A percentile compares a stretch with the other conserved stretches of the same genome.
Evolutionary conservation across 1,140 invertebrate species (phyloP).

Genomic region (Xylocopa sonorina): DNA sequence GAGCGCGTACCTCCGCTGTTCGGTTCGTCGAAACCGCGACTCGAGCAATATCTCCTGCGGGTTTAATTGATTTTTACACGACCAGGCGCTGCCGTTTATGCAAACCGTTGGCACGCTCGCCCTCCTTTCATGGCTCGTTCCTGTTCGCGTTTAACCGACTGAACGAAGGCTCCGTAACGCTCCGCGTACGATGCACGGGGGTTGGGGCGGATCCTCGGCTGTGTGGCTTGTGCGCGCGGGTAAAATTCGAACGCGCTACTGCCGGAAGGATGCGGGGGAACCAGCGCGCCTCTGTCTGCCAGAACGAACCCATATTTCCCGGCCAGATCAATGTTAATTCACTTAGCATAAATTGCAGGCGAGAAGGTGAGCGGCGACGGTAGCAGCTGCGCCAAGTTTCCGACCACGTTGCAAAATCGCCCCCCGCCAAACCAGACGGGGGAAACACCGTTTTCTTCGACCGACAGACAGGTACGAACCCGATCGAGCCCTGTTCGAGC

Average conservation of each 20-base stretch:
- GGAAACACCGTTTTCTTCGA: constrained; percentile 31
- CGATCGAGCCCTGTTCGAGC: background rate
- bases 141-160: constrained; percentile 28
- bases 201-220: background rate
- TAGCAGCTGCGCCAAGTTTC: constrained; percentile 59
- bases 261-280: constrained; percentile 2
- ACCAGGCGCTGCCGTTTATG: background rate
- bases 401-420: constrained; percentile 41
- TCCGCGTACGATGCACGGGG: background rate
- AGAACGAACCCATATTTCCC: constrained; percentile 52
- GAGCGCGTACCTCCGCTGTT: too few species aligned
- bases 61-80: constrained; percentile 29
- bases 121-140: constrained; percentile 4
- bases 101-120: background rate
- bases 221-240: background rate
- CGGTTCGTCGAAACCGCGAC: too few species aligned
- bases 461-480: constrained; percentile 26
- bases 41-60: too few species aligned
- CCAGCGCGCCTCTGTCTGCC: constrained; percentile 6
- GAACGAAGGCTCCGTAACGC: constrained; percentile 27
- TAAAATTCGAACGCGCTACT: constrained; percentile 31
- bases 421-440: constrained; percentile 10
- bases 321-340: constrained; percentile 64
- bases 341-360: constrained; percentile 58
- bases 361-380: constrained; percentile 45